Evolutionary conservation across 2,888 invertebrate genomes (phyloP), one percentile per base, ranked within the genome.

Genomic region (Hypolimnas misippus): DNA sequence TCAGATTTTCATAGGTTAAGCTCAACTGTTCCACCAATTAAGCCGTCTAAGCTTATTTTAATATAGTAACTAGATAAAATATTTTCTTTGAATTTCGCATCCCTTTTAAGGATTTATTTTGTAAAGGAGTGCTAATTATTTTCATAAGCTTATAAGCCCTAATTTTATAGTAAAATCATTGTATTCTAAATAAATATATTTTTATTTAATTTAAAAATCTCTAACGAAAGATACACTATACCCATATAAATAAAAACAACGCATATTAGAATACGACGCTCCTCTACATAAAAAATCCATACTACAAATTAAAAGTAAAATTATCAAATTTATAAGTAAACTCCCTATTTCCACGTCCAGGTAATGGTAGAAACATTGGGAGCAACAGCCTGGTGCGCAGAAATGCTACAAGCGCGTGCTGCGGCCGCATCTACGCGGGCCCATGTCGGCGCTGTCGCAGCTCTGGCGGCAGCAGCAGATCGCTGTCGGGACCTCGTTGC

Each of bases 401-500:
- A 98, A 86, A 89, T 98, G 70, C 93, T 96, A 58, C 96, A 96
- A 83, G 93, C 98, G 74, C 95, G 97, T 70, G 94, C 96, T 70
- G 94, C 95, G 70, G 96, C 97, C 71, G 94, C 97, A 46, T 87
- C 95, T 61, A 94, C 95, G 52, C 94, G 96, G 71, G 94, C 95
- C 79, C 96, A 97, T 79, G 93, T 97, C 65, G 94, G 95, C 49
- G 96, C 97, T 0, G 94, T 95, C 17, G 95, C 96, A 74, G 96
- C 97, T 4, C 93, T 98, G 16, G 95, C 97, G 70, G 94, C 96
- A 21, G 97, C 98, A n/a, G 92, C 96, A 57, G 97, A 98, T 85
- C 95, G 96, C 79, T 96, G 96, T 78, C 94, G 95, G 63, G 98
- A 98, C 84, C 94, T 97, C 72, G 95, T 98, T 16, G 96, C 98